These are phyloP conservation scores for Phrynocephalus guinanensis DNA, from an alignment of 2,797 vertebrate species.

Conservation along the genomic window DNA sequence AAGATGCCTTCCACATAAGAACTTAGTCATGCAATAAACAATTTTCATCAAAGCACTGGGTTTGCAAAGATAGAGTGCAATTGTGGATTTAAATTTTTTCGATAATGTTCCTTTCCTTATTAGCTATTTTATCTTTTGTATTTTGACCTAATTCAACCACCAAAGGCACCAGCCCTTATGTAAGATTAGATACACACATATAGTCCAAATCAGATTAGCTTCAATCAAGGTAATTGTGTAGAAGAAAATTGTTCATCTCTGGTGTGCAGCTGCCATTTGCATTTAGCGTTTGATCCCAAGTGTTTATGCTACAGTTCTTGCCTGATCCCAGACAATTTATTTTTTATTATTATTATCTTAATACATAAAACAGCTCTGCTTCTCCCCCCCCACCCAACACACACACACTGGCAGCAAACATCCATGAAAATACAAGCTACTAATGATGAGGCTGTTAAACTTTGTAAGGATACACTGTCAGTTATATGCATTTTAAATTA, in stretches of 20 bases:
- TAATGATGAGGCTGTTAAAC: conserved; percentile 1
- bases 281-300: conserved; percentile 82
- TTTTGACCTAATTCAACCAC: conserved; percentile 81
- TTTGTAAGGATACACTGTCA: too few relatives aligned
- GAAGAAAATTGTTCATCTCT: conserved; percentile 77
- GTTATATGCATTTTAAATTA: not conserved
- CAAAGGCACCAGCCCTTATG: conserved; percentile 72
- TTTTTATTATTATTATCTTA: conserved; percentile 56
- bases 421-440: conserved; percentile 24
- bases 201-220: conserved; percentile 82
- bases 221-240: conserved; percentile 83
- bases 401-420: not conserved
- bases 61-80: conserved; percentile 78
- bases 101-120: conserved; percentile 80
- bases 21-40: conserved; percentile 83
- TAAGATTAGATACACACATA: conserved; percentile 74
- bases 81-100: conserved; percentile 80
- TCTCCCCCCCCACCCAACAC: conserved; percentile 5
- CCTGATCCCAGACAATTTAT: conserved; percentile 42
- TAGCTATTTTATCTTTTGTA: conserved; percentile 82
- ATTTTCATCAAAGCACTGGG: conserved; percentile 84
- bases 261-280: conserved; percentile 75
- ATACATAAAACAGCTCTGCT: conserved; percentile 43
- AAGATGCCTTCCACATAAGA: conserved; percentile 85
- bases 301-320: conserved; percentile 56